Evolutionary conservation across 2,113 vertebrate species (phyloP).

Genomic region (Zeus faber): DNA sequence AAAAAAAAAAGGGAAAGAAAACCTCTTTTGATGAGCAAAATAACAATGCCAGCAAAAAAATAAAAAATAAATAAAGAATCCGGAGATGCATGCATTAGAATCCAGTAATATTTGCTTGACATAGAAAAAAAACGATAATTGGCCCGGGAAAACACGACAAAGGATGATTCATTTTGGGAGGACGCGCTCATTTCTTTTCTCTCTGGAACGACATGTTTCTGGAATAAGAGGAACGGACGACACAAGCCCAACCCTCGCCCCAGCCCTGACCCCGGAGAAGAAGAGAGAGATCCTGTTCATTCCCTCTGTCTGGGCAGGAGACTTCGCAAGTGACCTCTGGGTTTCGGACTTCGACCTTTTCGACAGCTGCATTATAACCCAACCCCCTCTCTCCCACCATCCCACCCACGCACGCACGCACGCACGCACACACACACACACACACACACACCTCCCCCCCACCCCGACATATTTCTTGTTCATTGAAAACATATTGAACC

Average conservation of each 20-base stretch:
- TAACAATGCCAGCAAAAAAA: slow-evolving; percentile 40
- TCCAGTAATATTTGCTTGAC: slow-evolving; percentile 71
- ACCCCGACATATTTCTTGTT: slow-evolving; percentile 55
- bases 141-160: slow-evolving; percentile 40
- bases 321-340: slow-evolving; percentile 19
- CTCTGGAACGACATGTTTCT: slow-evolving; percentile 31
- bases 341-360: slow-evolving; percentile 37
- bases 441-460: no score
- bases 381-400: no score
- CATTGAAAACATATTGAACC: slow-evolving; percentile 57
- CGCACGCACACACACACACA: no score
- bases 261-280: slow-evolving; percentile 9
- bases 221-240: slow-evolving; percentile 22
- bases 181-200: slow-evolving; percentile 10
- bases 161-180: slow-evolving; percentile 25
- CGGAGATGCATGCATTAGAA: slow-evolving; percentile 74
- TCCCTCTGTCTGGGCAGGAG: no score
- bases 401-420: no score
- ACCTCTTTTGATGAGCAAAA: slow-evolving; percentile 9
- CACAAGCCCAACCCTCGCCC: not conserved
- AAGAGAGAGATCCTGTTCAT: slow-evolving; percentile 24
- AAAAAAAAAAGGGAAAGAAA: slow-evolving; percentile 18
- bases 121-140: slow-evolving; percentile 42
- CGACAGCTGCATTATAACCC: slow-evolving; percentile 42
- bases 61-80: slow-evolving; percentile 31